A percentile compares a stretch with the other conserved stretches of the same genome.
phyloP scores from a whole-genome alignment of 2,113 vertebrate genomes.

The Lethenteron reissneri region DNA sequence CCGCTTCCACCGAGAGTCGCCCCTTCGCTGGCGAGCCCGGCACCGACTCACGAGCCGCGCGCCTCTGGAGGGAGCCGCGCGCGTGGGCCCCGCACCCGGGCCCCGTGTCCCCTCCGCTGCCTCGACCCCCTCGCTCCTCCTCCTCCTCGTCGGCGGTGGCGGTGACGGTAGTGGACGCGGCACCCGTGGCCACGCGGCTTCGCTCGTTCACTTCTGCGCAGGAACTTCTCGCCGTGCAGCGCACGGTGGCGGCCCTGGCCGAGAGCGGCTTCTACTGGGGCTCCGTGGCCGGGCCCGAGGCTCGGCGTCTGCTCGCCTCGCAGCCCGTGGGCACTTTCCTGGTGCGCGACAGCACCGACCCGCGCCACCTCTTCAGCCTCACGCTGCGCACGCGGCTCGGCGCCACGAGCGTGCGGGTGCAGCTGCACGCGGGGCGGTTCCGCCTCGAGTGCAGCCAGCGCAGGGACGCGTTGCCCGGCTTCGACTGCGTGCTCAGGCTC shows the following conservation, averaged over 20 bases:
- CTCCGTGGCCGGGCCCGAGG: conserved; percentile 61
- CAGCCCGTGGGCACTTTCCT: conserved; percentile 68
- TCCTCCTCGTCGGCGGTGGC: too few species aligned
- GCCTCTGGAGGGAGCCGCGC: too few species aligned
- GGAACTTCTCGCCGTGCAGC: conserved; percentile 67
- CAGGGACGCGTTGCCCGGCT: conserved; percentile 14
- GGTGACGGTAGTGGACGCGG: too few species aligned
- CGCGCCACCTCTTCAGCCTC: conserved; percentile 77
- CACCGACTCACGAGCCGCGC: too few species aligned
- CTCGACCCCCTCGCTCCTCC: too few species aligned
- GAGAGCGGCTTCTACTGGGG: conserved; percentile 96
- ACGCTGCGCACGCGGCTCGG: conserved; percentile 68
- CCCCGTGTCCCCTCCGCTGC: too few species aligned
- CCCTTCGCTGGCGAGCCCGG: too few species aligned
- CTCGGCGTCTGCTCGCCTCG: conserved; percentile 44
- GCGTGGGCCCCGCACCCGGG: too few species aligned
- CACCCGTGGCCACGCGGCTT: conserved; percentile 23
- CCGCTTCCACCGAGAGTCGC: too few species aligned
- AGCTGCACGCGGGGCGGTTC: conserved; percentile 53
- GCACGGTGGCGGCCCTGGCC: conserved; percentile 51
- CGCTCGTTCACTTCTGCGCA: conserved; percentile 69
- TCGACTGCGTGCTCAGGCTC: conserved; percentile 81
- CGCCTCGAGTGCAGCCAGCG: conserved; percentile 70
- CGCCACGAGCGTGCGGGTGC: conserved; percentile 82
- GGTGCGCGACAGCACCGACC: conserved; percentile 81